Evolutionary conservation across 2,113 vertebrate genomes (phyloP).

Genomic region (Sigmodon hispidus): DNA sequence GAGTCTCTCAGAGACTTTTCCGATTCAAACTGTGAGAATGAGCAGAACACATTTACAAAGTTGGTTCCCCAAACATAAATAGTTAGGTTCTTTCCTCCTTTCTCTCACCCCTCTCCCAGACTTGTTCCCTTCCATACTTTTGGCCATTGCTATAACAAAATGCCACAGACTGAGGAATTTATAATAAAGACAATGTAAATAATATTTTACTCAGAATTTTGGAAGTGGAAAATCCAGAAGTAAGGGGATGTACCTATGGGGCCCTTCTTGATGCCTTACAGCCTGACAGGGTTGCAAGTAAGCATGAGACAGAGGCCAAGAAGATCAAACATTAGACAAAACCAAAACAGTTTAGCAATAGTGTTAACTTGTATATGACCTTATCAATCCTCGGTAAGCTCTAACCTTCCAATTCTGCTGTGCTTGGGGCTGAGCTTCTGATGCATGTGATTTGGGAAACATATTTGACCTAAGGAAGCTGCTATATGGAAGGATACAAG

Average conservation of each 20-base stretch:
- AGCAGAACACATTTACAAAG: neutral
- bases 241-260: neutral
- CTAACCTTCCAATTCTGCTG: neutral
- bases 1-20: neutral
- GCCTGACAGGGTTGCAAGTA: neutral
- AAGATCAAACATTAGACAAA: neutral
- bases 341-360: too few relatives aligned
- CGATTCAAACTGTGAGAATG: neutral
- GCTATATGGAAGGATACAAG: too few relatives aligned
- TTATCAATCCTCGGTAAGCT: neutral
- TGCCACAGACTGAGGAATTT: neutral
- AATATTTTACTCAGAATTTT: neutral
- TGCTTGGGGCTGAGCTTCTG: too few relatives aligned
- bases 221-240: neutral
- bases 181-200: neutral
- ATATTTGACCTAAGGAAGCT: neutral
- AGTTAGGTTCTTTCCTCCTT: neutral
- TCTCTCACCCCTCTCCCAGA: accelerated
- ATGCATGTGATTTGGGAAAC: neutral
- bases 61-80: neutral
- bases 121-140: neutral
- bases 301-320: neutral
- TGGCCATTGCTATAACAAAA: neutral
- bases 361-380: neutral
- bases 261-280: neutral